These are phyloP conservation scores for Macrotrachela quadricornifera DNA, from an alignment of 1,140 invertebrate species.

Conservation along the genomic window DNA sequence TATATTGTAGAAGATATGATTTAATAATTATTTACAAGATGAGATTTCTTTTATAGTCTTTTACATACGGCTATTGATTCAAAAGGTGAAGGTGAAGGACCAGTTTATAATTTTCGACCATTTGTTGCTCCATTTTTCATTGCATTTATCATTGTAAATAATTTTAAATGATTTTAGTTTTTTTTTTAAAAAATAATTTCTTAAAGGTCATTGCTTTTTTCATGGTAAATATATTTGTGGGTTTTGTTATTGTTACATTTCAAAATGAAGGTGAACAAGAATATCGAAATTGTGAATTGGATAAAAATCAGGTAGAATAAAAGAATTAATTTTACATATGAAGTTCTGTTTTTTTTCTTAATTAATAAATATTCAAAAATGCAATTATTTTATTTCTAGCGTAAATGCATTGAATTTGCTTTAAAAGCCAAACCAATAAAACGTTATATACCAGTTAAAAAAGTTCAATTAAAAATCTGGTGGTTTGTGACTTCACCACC, in stretches of 20 bases:
- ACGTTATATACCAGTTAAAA: constrained; percentile 90
- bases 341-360: no score
- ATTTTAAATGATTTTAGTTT: constrained; percentile 53
- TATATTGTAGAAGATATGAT: no score
- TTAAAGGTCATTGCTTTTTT: constrained; percentile 39
- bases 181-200: constrained; percentile 9
- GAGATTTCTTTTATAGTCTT: constrained; percentile 54
- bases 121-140: constrained; percentile 95
- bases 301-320: constrained; percentile 72
- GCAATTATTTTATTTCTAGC: constrained; percentile 35
- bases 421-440: constrained; percentile 88
- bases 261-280: constrained; percentile 98
- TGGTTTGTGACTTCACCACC: constrained; percentile 98
- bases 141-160: constrained; percentile 74
- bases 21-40: no score
- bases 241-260: constrained; percentile 98
- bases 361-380: no score
- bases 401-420: constrained; percentile 98
- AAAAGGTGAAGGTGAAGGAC: constrained; percentile 73
- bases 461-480: constrained; percentile 98
- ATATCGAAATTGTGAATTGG: constrained; percentile 97
- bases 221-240: constrained; percentile 99
- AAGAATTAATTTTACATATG: background rate
- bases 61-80: constrained; percentile 94
- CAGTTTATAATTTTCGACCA: constrained; percentile 88